Evolutionary conservation across 2,888 invertebrate species (phyloP), one percentile per base, ranked within the genome.

Genomic region (Trachelus troglodyta): DNA sequence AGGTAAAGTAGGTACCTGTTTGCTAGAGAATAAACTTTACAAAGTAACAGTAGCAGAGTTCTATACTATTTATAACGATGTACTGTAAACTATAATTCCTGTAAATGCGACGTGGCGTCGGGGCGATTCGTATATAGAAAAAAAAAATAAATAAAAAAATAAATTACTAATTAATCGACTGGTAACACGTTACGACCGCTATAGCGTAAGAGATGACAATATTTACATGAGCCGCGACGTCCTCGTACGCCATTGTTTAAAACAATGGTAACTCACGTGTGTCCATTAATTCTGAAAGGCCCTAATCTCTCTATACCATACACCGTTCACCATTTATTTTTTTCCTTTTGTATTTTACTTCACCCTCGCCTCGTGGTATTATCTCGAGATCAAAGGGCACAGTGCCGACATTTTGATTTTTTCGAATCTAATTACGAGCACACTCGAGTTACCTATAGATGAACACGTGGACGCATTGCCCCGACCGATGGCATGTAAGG

Each of bases 1-100:
- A 90, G 90, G 90, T 91, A 91, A 90, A 90, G 90, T 91, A 91
- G 91, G 90, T 90, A 91, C 90, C 91, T 91, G 90, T 90, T 88
- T 87, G 84, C 83, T 90, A 89, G 86, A 56, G 9, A 86, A 80
- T 88, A 87, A 88, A 85, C 77, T 87, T 83, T 85, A 85, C 84
- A 87, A 86, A 86, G 83, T 87, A 88, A 88, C 83, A 75, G 74
- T 75, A 78, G 76, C 76, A 75, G 80, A 74, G 68, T 76, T 78
- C 75, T 79, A 85, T 84, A 87, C 87, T 90, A 90, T 90, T 89
- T 89, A 89, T 88, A 85, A 86, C 85, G 84, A 85, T 82, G 81
- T 86, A 84, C 82, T 83, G 79, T 85, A 81, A 83, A 87, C 81
- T 81, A 85, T 85, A 84, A 82, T 77, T 74, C 77, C 79, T 68